Conservation (phyloP, 2,113 vertebrate species). For the Corydoras sp. region DNA sequence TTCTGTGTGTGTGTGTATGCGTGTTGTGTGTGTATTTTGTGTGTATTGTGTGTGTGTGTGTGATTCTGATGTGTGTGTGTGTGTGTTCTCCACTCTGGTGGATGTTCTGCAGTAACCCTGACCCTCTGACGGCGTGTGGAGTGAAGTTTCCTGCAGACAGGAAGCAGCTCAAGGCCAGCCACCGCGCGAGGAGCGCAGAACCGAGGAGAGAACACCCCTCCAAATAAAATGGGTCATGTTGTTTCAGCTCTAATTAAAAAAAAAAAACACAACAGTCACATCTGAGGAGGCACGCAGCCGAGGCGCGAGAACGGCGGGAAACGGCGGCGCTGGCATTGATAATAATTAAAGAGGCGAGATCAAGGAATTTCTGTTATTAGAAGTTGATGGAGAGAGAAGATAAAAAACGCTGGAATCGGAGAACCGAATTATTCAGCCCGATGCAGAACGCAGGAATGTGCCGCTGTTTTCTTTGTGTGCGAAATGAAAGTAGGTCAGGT, state of each 20-base stretch:
- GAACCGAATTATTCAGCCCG: slow-evolving; percentile 33
- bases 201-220: slow-evolving; percentile 51
- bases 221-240: slow-evolving; percentile 72
- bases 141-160: slow-evolving; percentile 41
- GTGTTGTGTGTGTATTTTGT: too few relatives aligned
- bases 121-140: neutral
- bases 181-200: slow-evolving; percentile 51
- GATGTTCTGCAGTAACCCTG: neutral
- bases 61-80: too few relatives aligned
- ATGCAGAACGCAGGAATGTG: slow-evolving; percentile 36
- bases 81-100: too few relatives aligned
- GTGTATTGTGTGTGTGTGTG: too few relatives aligned
- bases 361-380: slow-evolving; percentile 33
- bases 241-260: slow-evolving; percentile 70
- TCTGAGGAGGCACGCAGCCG: slow-evolving; percentile 40
- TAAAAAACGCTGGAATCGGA: slow-evolving; percentile 12
- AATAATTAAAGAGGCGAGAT: slow-evolving; percentile 35
- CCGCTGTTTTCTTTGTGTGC: slow-evolving; percentile 24
- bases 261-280: slow-evolving; percentile 33
- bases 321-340: slow-evolving; percentile 13
- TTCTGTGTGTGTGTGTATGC: too few relatives aligned
- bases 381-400: slow-evolving; percentile 16
- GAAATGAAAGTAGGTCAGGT: slow-evolving; percentile 62
- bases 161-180: slow-evolving; percentile 64
- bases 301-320: slow-evolving; percentile 13